Conservation (phyloP, 2,797 vertebrate genomes). For the Pelochelys cantorii region DNA sequence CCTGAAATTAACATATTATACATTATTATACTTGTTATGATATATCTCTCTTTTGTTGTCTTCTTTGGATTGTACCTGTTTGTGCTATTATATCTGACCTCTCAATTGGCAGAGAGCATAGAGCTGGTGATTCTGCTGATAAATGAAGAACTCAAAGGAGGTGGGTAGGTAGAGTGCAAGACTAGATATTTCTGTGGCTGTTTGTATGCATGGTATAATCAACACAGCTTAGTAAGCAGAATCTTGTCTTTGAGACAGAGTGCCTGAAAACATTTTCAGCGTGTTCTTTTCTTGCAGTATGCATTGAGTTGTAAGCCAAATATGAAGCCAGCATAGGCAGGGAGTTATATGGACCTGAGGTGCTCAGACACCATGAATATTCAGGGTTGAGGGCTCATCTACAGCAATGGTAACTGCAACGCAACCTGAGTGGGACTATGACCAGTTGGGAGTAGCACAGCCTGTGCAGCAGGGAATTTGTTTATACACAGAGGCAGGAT, state of each 20-base stretch:
- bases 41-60: constrained; percentile 11
- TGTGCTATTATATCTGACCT: constrained; percentile 22
- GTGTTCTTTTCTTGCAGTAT: neutral
- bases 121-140: neutral
- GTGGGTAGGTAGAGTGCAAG: neutral
- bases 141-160: neutral
- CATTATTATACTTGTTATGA: neutral
- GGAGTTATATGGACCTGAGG: too few relatives aligned
- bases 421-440: too few relatives aligned
- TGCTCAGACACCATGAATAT: too few relatives aligned
- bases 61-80: neutral
- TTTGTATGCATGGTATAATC: neutral
- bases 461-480: too few relatives aligned
- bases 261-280: neutral
- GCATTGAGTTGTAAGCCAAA: neutral
- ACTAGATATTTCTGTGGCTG: neutral
- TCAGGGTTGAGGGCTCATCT: too few relatives aligned
- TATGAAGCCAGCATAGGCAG: neutral
- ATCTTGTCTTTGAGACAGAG: neutral
- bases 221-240: neutral
- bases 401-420: too few relatives aligned
- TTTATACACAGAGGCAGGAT: too few relatives aligned
- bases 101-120: constrained; percentile 21
- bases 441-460: too few relatives aligned
- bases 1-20: neutral